These are phyloP conservation scores for Macrotis lagotis DNA, from an alignment of 2,113 vertebrate species.

Conservation along the genomic window DNA sequence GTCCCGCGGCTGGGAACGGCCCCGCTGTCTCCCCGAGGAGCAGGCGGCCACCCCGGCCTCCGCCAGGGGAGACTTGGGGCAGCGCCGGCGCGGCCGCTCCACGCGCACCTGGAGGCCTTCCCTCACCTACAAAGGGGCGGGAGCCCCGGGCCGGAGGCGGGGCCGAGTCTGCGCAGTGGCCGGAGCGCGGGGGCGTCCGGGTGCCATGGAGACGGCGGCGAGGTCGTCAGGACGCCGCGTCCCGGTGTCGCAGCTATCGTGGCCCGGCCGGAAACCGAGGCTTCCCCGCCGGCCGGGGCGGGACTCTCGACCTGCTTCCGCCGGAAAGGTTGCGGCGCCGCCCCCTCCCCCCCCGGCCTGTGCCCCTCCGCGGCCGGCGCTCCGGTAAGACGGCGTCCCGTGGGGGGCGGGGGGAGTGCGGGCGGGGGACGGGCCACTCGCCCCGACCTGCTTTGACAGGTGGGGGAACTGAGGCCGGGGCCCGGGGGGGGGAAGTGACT, in stretches of 20 bases:
- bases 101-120: no score
- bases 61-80: no score
- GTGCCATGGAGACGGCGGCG: constrained; percentile 82
- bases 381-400: not conserved
- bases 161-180: not conserved
- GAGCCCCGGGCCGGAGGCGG: not conserved
- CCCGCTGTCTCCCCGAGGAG: no score
- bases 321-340: not conserved
- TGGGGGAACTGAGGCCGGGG: not conserved
- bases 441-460: not conserved
- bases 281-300: fast-evolving
- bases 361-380: fast-evolving
- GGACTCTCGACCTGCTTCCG: not conserved
- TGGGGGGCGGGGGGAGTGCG: no score
- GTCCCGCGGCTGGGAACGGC: no score
- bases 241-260: not conserved
- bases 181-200: not conserved
- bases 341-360: not conserved
- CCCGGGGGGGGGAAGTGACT: no score
- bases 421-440: not conserved
- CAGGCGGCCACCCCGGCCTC: no score
- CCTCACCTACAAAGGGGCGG: no score
- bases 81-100: no score
- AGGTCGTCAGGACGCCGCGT: not conserved
- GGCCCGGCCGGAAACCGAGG: constrained; percentile 66